Evolutionary conservation across 23 tunicate genomes (phyloP).

Genomic region (Botrylloides violaceus): DNA sequence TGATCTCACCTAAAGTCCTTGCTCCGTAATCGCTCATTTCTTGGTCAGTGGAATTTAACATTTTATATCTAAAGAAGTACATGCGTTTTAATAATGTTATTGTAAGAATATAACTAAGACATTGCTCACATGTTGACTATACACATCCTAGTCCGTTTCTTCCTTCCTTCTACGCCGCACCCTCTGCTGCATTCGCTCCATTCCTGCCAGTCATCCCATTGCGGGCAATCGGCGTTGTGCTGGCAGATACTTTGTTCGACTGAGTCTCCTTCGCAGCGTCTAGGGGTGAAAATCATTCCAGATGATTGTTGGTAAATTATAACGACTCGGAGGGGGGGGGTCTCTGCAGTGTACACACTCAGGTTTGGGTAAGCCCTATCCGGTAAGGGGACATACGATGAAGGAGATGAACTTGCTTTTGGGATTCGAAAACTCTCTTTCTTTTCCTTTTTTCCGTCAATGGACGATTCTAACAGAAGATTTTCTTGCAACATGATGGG

Average conservation of each 20-base stretch:
- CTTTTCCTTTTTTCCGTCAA: too few relatives aligned
- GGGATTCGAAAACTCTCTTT: too few relatives aligned
- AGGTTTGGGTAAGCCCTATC: too few relatives aligned
- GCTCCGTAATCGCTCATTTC: not conserved
- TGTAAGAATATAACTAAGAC: not conserved
- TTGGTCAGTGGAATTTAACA: not conserved
- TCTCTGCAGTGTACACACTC: too few relatives aligned
- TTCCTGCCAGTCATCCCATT: conserved; percentile 41
- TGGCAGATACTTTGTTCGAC: not conserved
- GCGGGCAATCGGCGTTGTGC: conserved; percentile 32
- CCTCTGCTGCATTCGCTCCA: conserved; percentile 17
- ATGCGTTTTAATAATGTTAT: not conserved
- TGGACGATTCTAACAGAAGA: too few relatives aligned
- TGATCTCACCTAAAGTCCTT: not conserved
- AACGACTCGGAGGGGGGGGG: too few relatives aligned
- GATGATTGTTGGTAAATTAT: too few relatives aligned
- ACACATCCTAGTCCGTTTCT: conserved; percentile 22
- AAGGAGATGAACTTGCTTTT: too few relatives aligned
- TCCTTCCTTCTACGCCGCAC: conserved; percentile 48
- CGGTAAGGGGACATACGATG: too few relatives aligned
- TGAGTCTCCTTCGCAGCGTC: conserved; percentile 5
- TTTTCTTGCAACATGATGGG: too few relatives aligned
- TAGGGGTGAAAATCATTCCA: too few relatives aligned
- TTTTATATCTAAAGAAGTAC: not conserved
- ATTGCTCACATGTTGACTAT: conserved; percentile 29